Percentiles rank a stretch among this genome's conserved stretches.
Conservation (phyloP, 2,113 vertebrate species). For the Sigmodon hispidus region DNA sequence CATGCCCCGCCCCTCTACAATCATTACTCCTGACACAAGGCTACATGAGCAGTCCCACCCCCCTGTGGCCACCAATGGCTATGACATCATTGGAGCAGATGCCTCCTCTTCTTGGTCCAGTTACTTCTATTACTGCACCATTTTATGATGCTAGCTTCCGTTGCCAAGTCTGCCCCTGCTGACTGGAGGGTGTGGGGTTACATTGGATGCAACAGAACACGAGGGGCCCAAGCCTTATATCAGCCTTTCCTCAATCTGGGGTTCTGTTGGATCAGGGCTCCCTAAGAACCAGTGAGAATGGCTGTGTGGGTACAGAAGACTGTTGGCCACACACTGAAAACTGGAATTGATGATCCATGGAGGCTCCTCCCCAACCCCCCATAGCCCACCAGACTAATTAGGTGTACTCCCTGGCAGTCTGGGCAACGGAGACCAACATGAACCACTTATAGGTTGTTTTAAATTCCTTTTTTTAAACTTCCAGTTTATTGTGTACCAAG, state of each 20-base stretch:
- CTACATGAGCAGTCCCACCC: slow-evolving; percentile 90
- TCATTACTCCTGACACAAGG: slow-evolving; percentile 94
- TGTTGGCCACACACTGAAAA: slow-evolving; percentile 73
- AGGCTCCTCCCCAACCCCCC: slow-evolving; percentile 68
- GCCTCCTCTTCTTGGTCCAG: slow-evolving; percentile 93
- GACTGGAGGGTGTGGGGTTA: slow-evolving; percentile 82
- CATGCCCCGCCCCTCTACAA: slow-evolving; percentile 92
- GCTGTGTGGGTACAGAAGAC: slow-evolving; percentile 82
- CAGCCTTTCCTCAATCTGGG: slow-evolving; percentile 86
- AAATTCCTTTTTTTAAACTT: slow-evolving; percentile 88
- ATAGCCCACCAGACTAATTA: slow-evolving; percentile 84
- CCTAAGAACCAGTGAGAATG: slow-evolving; percentile 82
- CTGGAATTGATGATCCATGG: slow-evolving; percentile 77
- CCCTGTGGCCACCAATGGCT: slow-evolving; percentile 89
- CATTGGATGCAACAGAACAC: slow-evolving; percentile 83
- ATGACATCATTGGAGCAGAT: slow-evolving; percentile 91
- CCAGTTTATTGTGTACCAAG: slow-evolving; percentile 86
- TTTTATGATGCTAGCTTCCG: slow-evolving; percentile 93
- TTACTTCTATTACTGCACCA: slow-evolving; percentile 94
- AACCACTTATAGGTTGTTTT: slow-evolving; percentile 91
- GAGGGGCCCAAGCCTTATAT: slow-evolving; percentile 89
- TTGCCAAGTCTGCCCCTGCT: slow-evolving; percentile 90
- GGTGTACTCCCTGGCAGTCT: slow-evolving; percentile 88
- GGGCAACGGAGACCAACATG: slow-evolving; percentile 89
- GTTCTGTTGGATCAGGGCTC: slow-evolving; percentile 85